Evolutionary conservation across 2,113 vertebrate species (phyloP).

Genomic region (Solea solea): DNA sequence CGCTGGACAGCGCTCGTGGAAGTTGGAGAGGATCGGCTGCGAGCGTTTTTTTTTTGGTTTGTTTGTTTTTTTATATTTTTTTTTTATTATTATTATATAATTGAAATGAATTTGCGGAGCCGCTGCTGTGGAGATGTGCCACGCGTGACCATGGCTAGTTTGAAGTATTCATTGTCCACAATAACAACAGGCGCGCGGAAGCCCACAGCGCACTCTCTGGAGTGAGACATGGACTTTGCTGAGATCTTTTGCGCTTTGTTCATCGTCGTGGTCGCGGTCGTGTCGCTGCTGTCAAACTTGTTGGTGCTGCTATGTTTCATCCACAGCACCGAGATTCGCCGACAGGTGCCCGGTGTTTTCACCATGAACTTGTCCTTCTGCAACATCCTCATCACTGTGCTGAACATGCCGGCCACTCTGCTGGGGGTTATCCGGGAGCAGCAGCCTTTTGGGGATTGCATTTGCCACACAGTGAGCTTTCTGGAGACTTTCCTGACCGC

Average conservation of each 20-base stretch:
- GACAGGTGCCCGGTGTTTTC: constrained; percentile 85
- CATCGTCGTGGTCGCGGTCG: constrained; percentile 84
- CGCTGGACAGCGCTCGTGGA: constrained; percentile 83
- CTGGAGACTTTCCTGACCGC: constrained; percentile 87
- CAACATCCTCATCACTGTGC: constrained; percentile 85
- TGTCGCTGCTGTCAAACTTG: constrained; percentile 86
- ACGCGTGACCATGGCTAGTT: constrained; percentile 59
- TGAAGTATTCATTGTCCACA: constrained; percentile 19
- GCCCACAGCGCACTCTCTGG: constrained; percentile 56
- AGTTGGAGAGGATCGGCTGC: constrained; percentile 50
- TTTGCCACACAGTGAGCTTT: constrained; percentile 84
- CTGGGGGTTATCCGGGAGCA: constrained; percentile 80
- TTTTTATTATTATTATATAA: too few relatives aligned
- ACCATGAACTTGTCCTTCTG: constrained; percentile 87
- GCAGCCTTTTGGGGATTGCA: constrained; percentile 83
- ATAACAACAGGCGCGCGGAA: constrained; percentile 37
- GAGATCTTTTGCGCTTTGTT: constrained; percentile 82
- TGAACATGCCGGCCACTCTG: constrained; percentile 87
- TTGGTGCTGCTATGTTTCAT: constrained; percentile 88
- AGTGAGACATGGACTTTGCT: constrained; percentile 88
- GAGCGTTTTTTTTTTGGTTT: constrained; percentile 4
- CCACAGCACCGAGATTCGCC: constrained; percentile 86
- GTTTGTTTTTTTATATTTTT: too few relatives aligned
- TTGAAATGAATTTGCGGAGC: too few relatives aligned
- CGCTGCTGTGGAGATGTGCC: constrained; percentile 10